Evolutionary conservation across 1,140 invertebrate genomes (phyloP).

Genomic region (Trachymyrmex cornetzi): DNA sequence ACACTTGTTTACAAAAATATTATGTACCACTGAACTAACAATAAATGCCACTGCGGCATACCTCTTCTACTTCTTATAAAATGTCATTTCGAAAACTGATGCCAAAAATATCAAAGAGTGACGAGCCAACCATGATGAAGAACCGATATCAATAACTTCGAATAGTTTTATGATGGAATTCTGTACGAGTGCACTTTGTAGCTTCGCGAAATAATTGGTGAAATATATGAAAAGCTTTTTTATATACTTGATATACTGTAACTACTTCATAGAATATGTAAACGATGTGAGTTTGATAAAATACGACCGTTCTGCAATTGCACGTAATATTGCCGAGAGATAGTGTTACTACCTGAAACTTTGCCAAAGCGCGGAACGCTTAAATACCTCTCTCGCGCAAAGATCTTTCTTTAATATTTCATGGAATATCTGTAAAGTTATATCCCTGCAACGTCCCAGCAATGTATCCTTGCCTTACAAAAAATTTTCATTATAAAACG

Average conservation of each 20-base stretch:
- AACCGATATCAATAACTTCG: background rate
- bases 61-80: background rate
- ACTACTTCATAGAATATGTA: background rate
- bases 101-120: background rate
- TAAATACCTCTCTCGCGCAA: conserved; percentile 10
- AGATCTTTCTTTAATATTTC: conserved; percentile 28
- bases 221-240: background rate
- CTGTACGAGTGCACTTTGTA: background rate
- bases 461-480: background rate
- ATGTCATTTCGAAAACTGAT: background rate
- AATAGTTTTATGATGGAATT: background rate
- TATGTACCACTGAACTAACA: background rate
- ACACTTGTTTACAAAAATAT: background rate
- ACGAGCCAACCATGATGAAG: background rate
- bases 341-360: conserved; percentile 27
- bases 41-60: background rate
- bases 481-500: conserved; percentile 2
- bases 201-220: background rate
- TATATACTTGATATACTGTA: background rate
- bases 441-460: background rate
- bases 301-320: conserved; percentile 1
- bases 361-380: background rate
- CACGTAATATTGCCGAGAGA: background rate
- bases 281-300: background rate
- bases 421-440: conserved; percentile 17